Base-by-base conservation (phyloP, 2,888 invertebrate genomes). In the Thalpophila matura region DNA sequence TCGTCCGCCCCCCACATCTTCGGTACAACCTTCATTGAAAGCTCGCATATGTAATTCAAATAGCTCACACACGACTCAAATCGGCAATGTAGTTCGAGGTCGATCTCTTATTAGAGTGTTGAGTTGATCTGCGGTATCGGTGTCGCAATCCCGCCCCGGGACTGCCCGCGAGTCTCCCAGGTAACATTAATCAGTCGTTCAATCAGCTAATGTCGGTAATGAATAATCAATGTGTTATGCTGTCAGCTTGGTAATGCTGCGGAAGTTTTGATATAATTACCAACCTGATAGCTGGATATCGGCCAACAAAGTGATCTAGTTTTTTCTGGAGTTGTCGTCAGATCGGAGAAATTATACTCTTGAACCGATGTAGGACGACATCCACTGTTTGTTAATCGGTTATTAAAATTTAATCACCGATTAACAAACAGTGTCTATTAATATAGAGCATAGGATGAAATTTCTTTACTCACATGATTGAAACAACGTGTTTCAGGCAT, bases 31-130 rank as follows among this genome's bases (percentile, higher is more conserved):
- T 87, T 84, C 82, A 79, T 79, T 61, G 68, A 76, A 67, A 69
- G 66, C 74, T 64, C 40, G 65, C 63, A 69, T 77, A 74, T 82
- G 80, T 81, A 80, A 84, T 82, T 84, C 83, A 84, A 89, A 88
- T 88, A 87, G 88, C 86, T 86, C 76, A 85, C 74, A 89, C 90
- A 89, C 87, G 90, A 87, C 72, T 82, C 70, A 67, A 83, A 82
- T 62, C 81, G 68, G 77, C 80, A 79, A 89, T 86, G 86, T 90
- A 83, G 87, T 82, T 79, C 90, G 89, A 90, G 90, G 90, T 84
- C 89, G 84, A 73, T 80, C 65, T 85, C 64, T 67, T 64, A 81
- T 80, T 84, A 86, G 79, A 77, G 67, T 79, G 70, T 79, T 66
- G 81, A 83, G 80, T 82, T 84, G 83, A 87, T 89, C 83, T 81